phyloP scores from a whole-genome alignment of 2,888 invertebrate genomes.

The Ormyrus nitidulus region DNA sequence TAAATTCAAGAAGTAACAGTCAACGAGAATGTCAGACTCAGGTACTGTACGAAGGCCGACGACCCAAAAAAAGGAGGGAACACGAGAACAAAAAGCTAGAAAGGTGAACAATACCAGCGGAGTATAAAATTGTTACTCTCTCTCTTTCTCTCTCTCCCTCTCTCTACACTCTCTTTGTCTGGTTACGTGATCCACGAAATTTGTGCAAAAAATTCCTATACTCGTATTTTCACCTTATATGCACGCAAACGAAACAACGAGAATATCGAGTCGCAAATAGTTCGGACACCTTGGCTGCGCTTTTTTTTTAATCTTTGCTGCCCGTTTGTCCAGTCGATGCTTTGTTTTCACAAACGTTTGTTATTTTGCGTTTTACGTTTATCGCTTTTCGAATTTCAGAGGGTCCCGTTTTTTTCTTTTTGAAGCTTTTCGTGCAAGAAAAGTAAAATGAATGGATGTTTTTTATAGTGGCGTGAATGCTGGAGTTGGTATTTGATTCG shows the following conservation, averaged over 20 bases:
- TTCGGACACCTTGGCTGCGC: no score
- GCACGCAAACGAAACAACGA: neutral
- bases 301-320: no score
- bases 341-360: no score
- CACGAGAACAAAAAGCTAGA: neutral
- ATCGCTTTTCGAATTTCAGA: no score
- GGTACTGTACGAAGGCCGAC: neutral
- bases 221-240: neutral
- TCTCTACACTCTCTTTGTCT: neutral
- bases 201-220: constrained; percentile 3
- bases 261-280: neutral
- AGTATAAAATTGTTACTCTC: neutral
- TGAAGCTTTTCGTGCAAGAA: no score
- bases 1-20: constrained; percentile 6
- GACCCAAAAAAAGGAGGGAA: neutral
- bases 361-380: no score
- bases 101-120: neutral
- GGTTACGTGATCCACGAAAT: neutral
- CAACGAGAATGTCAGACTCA: neutral
- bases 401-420: no score
- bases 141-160: no score
- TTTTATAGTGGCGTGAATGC: no score
- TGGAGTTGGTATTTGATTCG: no score
- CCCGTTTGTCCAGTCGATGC: no score
- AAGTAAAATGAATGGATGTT: no score